Percentiles rank a stretch among this genome's conserved stretches.
Evolutionary conservation across 2,888 invertebrate genomes (phyloP).

Genomic region (Apodemia zela): DNA sequence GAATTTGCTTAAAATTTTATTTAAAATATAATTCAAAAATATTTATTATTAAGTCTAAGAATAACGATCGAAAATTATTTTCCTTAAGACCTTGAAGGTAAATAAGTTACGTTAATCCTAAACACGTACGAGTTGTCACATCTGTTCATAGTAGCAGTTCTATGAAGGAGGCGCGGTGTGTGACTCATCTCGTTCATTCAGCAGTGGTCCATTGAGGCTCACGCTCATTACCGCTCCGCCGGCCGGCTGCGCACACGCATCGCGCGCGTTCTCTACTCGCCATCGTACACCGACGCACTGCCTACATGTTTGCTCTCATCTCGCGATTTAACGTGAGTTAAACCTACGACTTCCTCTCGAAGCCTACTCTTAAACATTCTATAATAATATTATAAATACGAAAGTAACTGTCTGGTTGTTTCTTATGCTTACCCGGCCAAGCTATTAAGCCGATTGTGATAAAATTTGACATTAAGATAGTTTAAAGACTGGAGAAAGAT

Average conservation of each 20-base stretch:
- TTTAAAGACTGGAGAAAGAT: too few species aligned
- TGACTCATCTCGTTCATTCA: slow-evolving; percentile 68
- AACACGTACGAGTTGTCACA: slow-evolving; percentile 54
- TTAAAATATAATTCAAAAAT: too few species aligned
- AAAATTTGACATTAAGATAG: too few species aligned
- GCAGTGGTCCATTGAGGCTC: slow-evolving; percentile 69
- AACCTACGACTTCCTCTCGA: slow-evolving; percentile 68
- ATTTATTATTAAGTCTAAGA: too few species aligned
- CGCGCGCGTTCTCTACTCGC: slow-evolving; percentile 56
- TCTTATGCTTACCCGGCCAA: too few species aligned
- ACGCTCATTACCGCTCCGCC: slow-evolving; percentile 76
- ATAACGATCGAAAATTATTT: too few species aligned
- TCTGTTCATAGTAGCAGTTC: slow-evolving; percentile 66
- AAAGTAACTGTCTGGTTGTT: too few species aligned
- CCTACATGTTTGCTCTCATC: slow-evolving; percentile 64
- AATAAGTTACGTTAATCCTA: too few species aligned
- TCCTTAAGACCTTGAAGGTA: too few species aligned
- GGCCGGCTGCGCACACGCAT: slow-evolving; percentile 77
- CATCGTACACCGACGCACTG: slow-evolving; percentile 50
- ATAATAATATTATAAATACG: too few species aligned
- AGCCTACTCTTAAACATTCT: slow-evolving; percentile 33
- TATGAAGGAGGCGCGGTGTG: slow-evolving; percentile 71
- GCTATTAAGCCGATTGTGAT: too few species aligned
- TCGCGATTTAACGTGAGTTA: slow-evolving; percentile 68
- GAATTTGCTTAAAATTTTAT: too few species aligned